phyloP scores from a whole-genome alignment of 2,797 vertebrate species.

The Rhinophrynus dorsalis region DNA sequence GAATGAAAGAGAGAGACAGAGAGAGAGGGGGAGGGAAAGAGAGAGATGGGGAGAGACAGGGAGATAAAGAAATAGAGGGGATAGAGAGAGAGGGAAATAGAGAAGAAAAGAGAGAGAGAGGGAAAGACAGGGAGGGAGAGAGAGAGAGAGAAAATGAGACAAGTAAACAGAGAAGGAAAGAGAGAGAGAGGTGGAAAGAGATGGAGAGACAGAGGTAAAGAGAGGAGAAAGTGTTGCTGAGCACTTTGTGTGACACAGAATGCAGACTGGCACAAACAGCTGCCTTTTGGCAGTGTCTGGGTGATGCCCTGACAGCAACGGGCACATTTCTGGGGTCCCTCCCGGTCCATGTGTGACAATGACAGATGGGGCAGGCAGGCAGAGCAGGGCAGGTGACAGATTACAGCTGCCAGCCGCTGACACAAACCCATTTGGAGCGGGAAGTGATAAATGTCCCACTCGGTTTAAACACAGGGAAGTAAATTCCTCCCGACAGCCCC shows the following conservation, averaged over 20 bases:
- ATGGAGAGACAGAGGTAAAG: neutral
- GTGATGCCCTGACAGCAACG: slow-evolving; percentile 38
- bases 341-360: slow-evolving; percentile 41
- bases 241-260: neutral
- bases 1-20: neutral
- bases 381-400: slow-evolving; percentile 40
- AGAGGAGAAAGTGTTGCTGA: neutral
- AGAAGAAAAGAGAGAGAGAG: neutral
- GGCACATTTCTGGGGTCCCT: slow-evolving; percentile 31
- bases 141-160: neutral
- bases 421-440: slow-evolving; percentile 49
- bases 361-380: slow-evolving; percentile 41
- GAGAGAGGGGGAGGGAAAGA: neutral
- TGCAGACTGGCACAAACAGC: slow-evolving; percentile 8
- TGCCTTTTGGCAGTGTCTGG: neutral
- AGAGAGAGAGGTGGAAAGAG: neutral
- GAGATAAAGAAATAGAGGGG: neutral
- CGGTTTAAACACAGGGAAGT: slow-evolving; percentile 48
- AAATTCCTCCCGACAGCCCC: slow-evolving; percentile 41
- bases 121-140: neutral
- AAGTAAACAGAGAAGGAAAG: neutral
- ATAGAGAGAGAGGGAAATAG: neutral
- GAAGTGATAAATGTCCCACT: slow-evolving; percentile 50
- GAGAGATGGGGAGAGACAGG: neutral
- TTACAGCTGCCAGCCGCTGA: slow-evolving; percentile 42